Conservation (phyloP, 2,113 vertebrate species). For the Vidua chalybeata region DNA sequence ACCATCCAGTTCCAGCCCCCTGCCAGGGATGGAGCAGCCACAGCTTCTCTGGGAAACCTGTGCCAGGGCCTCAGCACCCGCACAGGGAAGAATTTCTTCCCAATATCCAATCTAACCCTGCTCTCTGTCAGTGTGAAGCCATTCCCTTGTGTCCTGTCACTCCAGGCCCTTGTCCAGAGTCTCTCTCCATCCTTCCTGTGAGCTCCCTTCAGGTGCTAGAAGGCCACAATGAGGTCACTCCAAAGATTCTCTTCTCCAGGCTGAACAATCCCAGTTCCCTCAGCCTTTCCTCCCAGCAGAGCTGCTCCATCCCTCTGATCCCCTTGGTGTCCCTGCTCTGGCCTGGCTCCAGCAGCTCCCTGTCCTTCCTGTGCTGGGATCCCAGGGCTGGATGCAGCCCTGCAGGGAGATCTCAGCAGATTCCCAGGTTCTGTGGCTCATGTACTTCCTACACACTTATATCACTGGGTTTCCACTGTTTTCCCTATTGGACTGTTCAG, state of each 20-base stretch:
- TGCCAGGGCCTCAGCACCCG: neutral
- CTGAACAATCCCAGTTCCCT: neutral
- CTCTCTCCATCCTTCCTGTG: neutral
- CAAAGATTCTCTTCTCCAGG: neutral
- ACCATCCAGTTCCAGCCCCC: accelerated
- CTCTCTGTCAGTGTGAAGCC: neutral
- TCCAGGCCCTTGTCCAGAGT: neutral
- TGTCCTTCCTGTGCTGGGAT: neutral
- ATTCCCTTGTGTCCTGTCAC: neutral
- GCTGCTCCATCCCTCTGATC: neutral
- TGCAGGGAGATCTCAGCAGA: neutral
- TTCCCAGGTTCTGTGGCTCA: neutral
- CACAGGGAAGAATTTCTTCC: neutral
- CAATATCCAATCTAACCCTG: accelerated
- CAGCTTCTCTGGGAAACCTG: neutral
- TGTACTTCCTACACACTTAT: neutral
- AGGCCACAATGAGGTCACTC: neutral
- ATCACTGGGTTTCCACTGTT: neutral
- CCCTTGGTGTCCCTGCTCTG: neutral
- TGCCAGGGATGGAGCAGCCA: neutral
- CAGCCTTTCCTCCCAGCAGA: neutral
- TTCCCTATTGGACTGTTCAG: neutral
- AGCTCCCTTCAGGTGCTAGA: neutral
- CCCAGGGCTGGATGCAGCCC: neutral
- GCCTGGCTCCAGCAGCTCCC: neutral